Conservation (phyloP, 2,113 vertebrate species). For the Upupa epops region DNA sequence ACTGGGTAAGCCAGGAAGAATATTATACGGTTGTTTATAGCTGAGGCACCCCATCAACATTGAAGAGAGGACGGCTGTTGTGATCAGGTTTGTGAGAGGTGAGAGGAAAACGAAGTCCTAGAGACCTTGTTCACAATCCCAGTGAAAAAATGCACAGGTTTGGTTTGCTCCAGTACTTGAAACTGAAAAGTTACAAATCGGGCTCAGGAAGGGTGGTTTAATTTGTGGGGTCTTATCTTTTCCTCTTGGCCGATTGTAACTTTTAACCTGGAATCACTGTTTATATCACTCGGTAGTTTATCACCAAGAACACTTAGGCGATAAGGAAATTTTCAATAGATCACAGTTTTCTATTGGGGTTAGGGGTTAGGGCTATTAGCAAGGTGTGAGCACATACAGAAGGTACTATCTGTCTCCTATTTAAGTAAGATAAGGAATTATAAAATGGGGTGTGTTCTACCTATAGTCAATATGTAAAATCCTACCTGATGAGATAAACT, state of each 20-base stretch:
- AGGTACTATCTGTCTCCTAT: conserved; percentile 59
- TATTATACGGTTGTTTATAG: neutral
- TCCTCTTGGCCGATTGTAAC: neutral
- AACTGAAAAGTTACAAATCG: neutral
- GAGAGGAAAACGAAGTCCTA: neutral
- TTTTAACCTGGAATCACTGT: conserved; percentile 67
- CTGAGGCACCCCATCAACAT: neutral
- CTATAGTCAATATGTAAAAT: conserved; percentile 65
- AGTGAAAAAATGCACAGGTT: neutral
- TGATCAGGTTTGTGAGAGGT: neutral
- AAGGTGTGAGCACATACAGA: conserved; percentile 62
- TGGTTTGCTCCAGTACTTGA: neutral
- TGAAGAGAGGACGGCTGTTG: neutral
- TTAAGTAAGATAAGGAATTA: conserved; percentile 78
- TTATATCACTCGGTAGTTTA: conserved; percentile 72
- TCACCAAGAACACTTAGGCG: conserved; percentile 63
- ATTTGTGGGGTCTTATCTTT: neutral
- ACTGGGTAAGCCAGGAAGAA: neutral
- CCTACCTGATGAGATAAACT: conserved; percentile 70
- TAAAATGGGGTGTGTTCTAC: conserved; percentile 64
- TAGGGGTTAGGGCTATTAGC: no score
- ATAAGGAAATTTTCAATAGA: conserved; percentile 41
- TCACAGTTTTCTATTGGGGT: conserved; percentile 61
- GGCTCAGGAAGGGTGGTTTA: neutral
- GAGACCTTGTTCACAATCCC: neutral